A percentile compares a stretch with the other conserved stretches of the same genome.
These are phyloP conservation scores for Channallabes apus DNA, from an alignment of 2,797 vertebrate genomes.

Conservation along the genomic window DNA sequence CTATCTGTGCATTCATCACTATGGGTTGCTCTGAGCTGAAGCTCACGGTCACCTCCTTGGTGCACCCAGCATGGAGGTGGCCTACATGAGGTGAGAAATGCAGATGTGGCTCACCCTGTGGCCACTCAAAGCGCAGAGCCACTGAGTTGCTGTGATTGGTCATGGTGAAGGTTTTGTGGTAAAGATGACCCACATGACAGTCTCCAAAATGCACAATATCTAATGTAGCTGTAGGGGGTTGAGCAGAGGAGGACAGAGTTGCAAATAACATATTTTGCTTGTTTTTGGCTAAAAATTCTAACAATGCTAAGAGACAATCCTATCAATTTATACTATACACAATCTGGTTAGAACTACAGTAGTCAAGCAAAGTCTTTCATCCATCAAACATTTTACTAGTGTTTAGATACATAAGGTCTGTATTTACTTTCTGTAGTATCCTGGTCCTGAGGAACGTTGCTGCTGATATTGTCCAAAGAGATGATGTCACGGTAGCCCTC, in stretches of 20 bases:
- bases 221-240: constrained; percentile 61
- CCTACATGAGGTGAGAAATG: constrained; percentile 85
- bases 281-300: constrained; percentile 9
- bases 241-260: background rate
- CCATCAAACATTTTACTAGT: background rate
- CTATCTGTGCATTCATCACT: constrained; percentile 63
- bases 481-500: constrained; percentile 82
- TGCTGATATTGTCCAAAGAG: constrained; percentile 78
- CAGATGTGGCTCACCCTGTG: constrained; percentile 60
- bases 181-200: constrained; percentile 71
- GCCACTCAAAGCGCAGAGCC: constrained; percentile 85
- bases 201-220: constrained; percentile 82
- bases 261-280: background rate
- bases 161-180: constrained; percentile 79
- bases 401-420: background rate
- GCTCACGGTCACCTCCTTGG: constrained; percentile 80
- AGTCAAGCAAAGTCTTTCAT: background rate
- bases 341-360: background rate
- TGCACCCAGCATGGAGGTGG: constrained; percentile 85
- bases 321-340: too few relatives aligned
- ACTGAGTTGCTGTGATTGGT: constrained; percentile 79
- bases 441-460: constrained; percentile 51
- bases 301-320: background rate
- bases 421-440: constrained; percentile 60
- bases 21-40: constrained; percentile 73